Evolutionary conservation across 1,140 invertebrate genomes (phyloP), one percentile per base, ranked within the genome.

Genomic region (Sarcophaga bullata): DNA sequence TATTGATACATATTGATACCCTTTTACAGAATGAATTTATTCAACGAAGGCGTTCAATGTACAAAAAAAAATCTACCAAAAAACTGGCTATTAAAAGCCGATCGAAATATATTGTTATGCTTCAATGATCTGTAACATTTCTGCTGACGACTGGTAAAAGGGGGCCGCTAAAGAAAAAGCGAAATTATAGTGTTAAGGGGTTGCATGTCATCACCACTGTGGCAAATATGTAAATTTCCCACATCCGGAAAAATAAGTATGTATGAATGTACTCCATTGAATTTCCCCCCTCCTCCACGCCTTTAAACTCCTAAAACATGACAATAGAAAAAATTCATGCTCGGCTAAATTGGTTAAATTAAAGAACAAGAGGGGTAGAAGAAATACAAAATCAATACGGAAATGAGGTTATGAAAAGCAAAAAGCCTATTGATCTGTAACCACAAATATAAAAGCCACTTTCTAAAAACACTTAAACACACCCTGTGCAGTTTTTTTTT

Each of bases 301-400:
- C n/a, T n/a, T n/a, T n/a, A n/a, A n/a, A 37, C 25, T 1, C 25
- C 25, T 37, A 37, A 37, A 37, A 37, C 25, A 37, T 37, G 25
- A 37, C 25, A 37, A 37, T 2, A 48, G 73, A 85, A 85, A 87
- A 86, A 88, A 88, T 86, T 88, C 87, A 88, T 88, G 87, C 87
- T 88, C 87, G 87, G 88, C 88, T 88, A 88, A 88, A 88, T 88
- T 88, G 87, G 80, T 88, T 37, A 37, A 37, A 37, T 2, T 37
- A 37, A 37, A n/a, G 25, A 8, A 11, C 15, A 37, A 47, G 25
- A 76, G 8, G 10, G 25, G 13, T 37, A 11, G 8, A 3, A 15
- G 11, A 47, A 15, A 49, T n/a, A 48, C 25, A 49, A 48, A 49
- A 78, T 78, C 49, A 68, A 62, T 48, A 54, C 80, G 58, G 52